These are phyloP conservation scores for Mellilla xanthometata DNA, from an alignment of 2,888 invertebrate genomes.

Conservation along the genomic window DNA sequence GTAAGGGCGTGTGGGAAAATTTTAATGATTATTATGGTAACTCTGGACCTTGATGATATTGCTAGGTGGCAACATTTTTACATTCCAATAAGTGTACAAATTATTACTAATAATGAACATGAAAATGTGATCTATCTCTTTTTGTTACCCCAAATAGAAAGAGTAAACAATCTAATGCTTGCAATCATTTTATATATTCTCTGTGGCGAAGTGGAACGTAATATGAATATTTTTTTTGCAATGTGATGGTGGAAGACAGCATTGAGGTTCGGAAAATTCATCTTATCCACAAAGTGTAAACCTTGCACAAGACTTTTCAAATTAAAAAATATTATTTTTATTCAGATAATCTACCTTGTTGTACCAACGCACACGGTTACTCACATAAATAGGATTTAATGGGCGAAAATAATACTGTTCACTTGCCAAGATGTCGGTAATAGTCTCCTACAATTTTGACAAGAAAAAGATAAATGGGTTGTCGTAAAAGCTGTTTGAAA, in stretches of 20 bases:
- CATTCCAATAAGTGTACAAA: too few species aligned
- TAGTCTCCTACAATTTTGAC: slow-evolving; percentile 74
- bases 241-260: slow-evolving; percentile 69
- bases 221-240: slow-evolving; percentile 61
- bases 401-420: slow-evolving; percentile 52
- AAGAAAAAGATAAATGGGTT: slow-evolving; percentile 69
- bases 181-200: slow-evolving; percentile 16
- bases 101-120: too few species aligned
- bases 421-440: slow-evolving; percentile 78
- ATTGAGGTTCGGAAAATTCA: slow-evolving; percentile 52
- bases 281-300: slow-evolving; percentile 55
- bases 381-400: slow-evolving; percentile 41
- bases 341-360: slow-evolving; percentile 31
- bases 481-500: slow-evolving; percentile 54
- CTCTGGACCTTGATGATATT: too few species aligned
- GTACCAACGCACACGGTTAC: slow-evolving; percentile 35
- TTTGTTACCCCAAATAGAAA: too few species aligned
- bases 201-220: slow-evolving; percentile 36
- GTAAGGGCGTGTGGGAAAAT: too few species aligned
- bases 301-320: slow-evolving; percentile 19
- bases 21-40: too few species aligned
- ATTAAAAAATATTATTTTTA: slow-evolving; percentile 2
- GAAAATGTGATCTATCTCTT: too few species aligned
- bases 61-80: too few species aligned
- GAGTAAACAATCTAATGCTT: neutral